Evolutionary conservation across 2,113 vertebrate genomes (phyloP).

Genomic region (Calidris pugnax): DNA sequence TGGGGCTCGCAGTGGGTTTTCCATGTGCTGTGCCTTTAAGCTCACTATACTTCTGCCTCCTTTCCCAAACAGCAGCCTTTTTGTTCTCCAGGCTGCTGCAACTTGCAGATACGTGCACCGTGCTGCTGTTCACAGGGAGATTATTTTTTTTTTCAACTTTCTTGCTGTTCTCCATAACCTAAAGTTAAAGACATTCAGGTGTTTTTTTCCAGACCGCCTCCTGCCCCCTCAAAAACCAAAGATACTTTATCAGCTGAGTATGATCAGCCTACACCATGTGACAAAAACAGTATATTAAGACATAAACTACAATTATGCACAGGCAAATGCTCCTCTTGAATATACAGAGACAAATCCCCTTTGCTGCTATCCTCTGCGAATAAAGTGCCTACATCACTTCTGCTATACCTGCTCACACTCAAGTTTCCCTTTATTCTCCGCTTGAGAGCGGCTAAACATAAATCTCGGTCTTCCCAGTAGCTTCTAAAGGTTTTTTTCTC

Average conservation of each 20-base stretch:
- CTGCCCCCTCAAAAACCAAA: background rate
- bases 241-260: background rate
- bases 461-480: background rate
- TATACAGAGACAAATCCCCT: background rate
- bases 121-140: background rate
- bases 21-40: background rate
- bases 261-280: background rate
- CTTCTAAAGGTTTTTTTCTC: background rate
- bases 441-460: background rate
- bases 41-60: background rate
- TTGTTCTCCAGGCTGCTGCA: background rate
- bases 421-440: background rate
- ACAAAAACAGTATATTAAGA: background rate
- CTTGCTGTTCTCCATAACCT: background rate
- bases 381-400: background rate
- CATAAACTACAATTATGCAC: background rate
- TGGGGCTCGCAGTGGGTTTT: fast-evolving
- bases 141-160: background rate
- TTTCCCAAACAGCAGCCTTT: background rate
- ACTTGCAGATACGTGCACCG: fast-evolving
- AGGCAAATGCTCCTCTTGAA: background rate
- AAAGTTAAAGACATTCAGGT: background rate
- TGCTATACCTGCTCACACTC: background rate
- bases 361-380: background rate
- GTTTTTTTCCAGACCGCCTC: background rate